Percentiles rank a stretch among this genome's conserved stretches.
phyloP scores from a whole-genome alignment of 2,888 invertebrate genomes.

The Melieria omissa region DNA sequence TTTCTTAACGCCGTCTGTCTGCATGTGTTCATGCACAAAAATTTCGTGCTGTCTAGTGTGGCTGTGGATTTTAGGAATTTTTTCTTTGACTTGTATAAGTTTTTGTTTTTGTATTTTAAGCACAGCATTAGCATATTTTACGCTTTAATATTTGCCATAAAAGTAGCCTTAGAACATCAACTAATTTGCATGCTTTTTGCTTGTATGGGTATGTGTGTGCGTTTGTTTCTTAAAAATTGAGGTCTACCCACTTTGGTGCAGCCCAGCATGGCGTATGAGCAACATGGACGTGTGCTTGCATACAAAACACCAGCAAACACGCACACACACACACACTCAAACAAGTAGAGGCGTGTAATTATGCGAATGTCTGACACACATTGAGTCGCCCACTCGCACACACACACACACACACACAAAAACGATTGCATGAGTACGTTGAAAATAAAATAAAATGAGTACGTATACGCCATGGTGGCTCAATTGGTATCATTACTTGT shows the following conservation, averaged over 20 bases:
- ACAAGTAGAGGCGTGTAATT: constrained; percentile 48
- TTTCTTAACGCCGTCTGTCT: too few species aligned
- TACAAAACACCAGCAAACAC: background rate
- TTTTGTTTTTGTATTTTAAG: too few species aligned
- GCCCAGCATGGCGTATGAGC: background rate
- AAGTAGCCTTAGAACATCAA: background rate
- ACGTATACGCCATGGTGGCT: background rate
- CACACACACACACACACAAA: constrained; percentile 16
- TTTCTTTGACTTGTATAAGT: too few species aligned
- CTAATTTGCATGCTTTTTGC: constrained; percentile 13
- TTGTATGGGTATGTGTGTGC: constrained; percentile 3
- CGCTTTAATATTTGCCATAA: background rate
- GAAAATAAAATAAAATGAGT: background rate
- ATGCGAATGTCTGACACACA: constrained; percentile 54
- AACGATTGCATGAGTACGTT: constrained; percentile 5
- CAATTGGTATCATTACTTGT: too few species aligned
- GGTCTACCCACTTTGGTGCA: constrained; percentile 9
- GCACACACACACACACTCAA: too few species aligned
- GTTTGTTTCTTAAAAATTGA: constrained; percentile 10
- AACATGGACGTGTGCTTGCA: background rate
- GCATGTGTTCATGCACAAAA: too few species aligned
- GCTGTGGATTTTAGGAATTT: too few species aligned
- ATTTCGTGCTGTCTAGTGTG: too few species aligned
- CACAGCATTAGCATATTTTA: too few species aligned
- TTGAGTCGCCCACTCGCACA: constrained; percentile 28